Base-by-base conservation (phyloP, 92 coral and sea anemone genomes). In the Porites lobata region DNA sequence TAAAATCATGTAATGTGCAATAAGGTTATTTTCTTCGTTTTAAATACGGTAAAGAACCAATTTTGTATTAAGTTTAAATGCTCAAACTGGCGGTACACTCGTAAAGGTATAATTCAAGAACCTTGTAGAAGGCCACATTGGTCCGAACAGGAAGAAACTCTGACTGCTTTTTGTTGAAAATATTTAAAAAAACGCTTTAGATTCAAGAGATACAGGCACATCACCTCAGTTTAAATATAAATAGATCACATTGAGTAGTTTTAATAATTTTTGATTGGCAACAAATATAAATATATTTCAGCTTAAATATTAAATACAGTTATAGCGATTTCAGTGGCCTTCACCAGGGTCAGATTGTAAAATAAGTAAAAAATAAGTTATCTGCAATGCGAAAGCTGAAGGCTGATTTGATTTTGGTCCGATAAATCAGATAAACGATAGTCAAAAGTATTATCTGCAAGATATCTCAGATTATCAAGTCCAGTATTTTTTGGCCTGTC, bases 251-350 rank as follows among this genome's bases (percentile, higher is more conserved):
- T 53, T 59, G 21, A 57, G 32, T 22, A 4, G 19, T 75, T 17
- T 56, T 53, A 22, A 18, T 69, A 22, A 18, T 69, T 20, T 12
- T 58, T 57, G 69, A 65, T 32, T 59, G 51, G 81, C 9, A 12
- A 32, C 2, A 56, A 77, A 51, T 18, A 82, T 82, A 82, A 82
- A 82, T 82, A 82, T 13, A 43, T 22, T 82, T 53, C 21, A 19
- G 61, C 19, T 54, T 82, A 82, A 82, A 82, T 82, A 82, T 70
- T 82, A 71, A 82, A 69, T 70, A 82, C 22, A 53, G 21, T 54
- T 7, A 18, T 21, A 75, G 43, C 13, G 20, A 7, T 18, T 54
- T 50, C 52, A 57, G 86, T 56, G 86, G 65, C 77, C 86, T 70
- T 66, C 84, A 47, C 6, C 74, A 61, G 52, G 69, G 12, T 82